Evolutionary conservation across 2,113 vertebrate species (phyloP).

Genomic region (Chitala chitala): DNA sequence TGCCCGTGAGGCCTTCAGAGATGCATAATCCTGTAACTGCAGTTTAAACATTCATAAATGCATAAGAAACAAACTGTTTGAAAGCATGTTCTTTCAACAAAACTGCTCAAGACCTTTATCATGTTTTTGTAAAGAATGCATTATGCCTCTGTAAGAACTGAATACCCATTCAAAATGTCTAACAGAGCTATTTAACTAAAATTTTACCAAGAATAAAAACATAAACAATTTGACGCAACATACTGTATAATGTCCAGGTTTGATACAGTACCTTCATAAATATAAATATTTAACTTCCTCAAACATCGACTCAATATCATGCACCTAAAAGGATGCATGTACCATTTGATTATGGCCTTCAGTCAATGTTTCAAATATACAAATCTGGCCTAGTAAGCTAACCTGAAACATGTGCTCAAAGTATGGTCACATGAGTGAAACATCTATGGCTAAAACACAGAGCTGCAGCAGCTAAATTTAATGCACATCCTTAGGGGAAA

Average conservation of each 20-base stretch:
- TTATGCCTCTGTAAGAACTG: too few relatives aligned
- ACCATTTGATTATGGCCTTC: neutral
- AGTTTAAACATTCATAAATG: too few relatives aligned
- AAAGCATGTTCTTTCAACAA: too few relatives aligned
- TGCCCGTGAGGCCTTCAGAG: too few relatives aligned
- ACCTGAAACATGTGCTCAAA: neutral
- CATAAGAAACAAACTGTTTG: too few relatives aligned
- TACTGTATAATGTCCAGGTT: neutral
- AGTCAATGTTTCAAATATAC: neutral
- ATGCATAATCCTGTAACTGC: too few relatives aligned
- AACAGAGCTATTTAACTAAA: too few relatives aligned
- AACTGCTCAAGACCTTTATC: too few relatives aligned
- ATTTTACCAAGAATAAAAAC: neutral
- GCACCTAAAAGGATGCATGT: constrained; percentile 10
- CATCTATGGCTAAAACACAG: neutral
- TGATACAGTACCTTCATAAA: neutral
- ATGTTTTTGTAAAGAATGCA: too few relatives aligned
- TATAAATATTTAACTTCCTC: constrained; percentile 1
- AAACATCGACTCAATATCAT: neutral
- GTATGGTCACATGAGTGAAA: neutral
- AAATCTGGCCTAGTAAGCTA: constrained; percentile 11
- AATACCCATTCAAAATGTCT: too few relatives aligned
- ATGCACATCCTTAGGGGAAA: neutral
- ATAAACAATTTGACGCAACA: neutral
- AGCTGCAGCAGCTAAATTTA: neutral